Conservation (phyloP, 2,888 invertebrate species). For the Eupeodes luniger region DNA sequence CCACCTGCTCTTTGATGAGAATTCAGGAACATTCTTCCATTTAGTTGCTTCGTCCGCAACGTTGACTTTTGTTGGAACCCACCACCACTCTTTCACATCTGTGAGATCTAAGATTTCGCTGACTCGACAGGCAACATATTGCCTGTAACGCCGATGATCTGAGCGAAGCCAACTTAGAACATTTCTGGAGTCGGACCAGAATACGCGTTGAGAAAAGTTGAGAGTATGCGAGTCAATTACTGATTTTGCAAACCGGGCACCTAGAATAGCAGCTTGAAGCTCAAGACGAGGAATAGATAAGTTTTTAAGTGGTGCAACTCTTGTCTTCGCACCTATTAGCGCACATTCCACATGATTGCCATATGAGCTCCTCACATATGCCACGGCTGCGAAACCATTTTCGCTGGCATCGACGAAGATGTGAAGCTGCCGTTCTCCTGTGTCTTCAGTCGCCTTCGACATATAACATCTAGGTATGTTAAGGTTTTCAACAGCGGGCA, state of each 20-base stretch:
- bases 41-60: conserved; percentile 31
- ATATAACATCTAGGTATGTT: not conserved
- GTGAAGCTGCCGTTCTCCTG: not conserved
- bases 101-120: conserved; percentile 71
- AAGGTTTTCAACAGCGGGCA: conserved; percentile 2
- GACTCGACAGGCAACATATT: not conserved
- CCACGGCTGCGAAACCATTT: not conserved
- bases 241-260: not conserved
- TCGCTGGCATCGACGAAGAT: no score
- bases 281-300: not conserved
- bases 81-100: conserved; percentile 74
- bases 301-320: not conserved
- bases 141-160: no score
- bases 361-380: not conserved
- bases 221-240: not conserved
- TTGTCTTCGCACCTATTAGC: conserved; percentile 7
- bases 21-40: conserved; percentile 35
- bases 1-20: conserved; percentile 23
- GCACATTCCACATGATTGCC: not conserved
- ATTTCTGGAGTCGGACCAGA: no score
- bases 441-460: not conserved
- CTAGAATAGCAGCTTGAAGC: not conserved
- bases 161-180: no score
- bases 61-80: conserved; percentile 48
- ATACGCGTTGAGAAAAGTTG: not conserved